Percentiles rank a stretch among this genome's conserved stretches.
Evolutionary conservation across 2,888 invertebrate species (phyloP).

Genomic region (Acutogordius australiensis): DNA sequence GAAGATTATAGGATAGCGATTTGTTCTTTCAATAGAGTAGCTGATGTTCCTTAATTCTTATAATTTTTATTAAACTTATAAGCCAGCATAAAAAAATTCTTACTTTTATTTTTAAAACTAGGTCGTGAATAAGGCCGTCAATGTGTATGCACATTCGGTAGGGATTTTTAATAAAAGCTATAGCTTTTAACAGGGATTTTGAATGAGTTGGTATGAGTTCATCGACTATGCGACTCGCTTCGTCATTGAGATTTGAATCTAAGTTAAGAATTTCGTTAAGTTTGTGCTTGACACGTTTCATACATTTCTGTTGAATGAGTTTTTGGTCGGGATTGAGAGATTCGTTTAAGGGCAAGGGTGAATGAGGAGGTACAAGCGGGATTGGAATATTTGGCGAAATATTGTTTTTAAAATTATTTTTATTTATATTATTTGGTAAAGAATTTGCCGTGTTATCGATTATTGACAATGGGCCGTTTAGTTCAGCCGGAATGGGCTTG

Average conservation of each 20-base stretch:
- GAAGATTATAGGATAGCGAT: too few species aligned
- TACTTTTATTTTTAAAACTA: slow-evolving; percentile 50
- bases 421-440: background rate
- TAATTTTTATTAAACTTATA: too few species aligned
- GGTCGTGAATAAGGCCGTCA: slow-evolving; percentile 49
- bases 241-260: background rate
- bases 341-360: too few species aligned
- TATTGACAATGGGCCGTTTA: background rate
- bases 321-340: background rate
- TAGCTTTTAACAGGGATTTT: slow-evolving; percentile 55
- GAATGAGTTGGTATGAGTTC: background rate
- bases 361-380: too few species aligned
- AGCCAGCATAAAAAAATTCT: too few species aligned
- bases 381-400: too few species aligned
- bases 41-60: too few species aligned
- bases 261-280: background rate
- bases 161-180: slow-evolving; percentile 82
- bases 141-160: slow-evolving; percentile 67
- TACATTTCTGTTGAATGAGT: background rate
- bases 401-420: too few species aligned
- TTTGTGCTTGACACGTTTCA: background rate
- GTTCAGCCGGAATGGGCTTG: background rate
- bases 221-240: background rate
- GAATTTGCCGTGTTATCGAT: background rate
- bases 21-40: too few species aligned